A percentile compares a stretch with the other conserved stretches of the same genome.
Conservation (phyloP, 2,113 vertebrate species). For the Pyxicephalus adspersus region DNA sequence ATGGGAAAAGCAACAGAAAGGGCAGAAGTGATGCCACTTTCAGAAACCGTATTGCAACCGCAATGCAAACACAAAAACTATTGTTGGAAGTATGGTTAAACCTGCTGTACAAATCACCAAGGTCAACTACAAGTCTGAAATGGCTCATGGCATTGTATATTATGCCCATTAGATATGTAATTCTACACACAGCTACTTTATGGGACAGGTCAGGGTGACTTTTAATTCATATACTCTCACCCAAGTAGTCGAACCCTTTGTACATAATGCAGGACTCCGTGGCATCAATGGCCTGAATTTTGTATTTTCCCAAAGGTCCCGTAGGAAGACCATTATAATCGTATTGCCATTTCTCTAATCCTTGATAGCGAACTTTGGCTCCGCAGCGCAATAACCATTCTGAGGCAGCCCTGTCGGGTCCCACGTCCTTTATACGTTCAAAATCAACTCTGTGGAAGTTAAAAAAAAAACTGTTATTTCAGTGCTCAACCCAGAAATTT, state of each 20-base stretch:
- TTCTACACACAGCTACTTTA: too few species aligned
- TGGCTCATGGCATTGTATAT: too few species aligned
- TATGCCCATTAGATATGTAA: too few species aligned
- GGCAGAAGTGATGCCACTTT: too few species aligned
- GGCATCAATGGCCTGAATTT: conserved; percentile 89
- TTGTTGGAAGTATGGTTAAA: too few species aligned
- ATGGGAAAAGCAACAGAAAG: too few species aligned
- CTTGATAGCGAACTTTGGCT: conserved; percentile 82
- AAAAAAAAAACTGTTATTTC: not conserved
- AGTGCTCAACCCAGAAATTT: too few species aligned
- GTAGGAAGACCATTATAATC: conserved; percentile 92
- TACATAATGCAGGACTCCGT: conserved; percentile 95
- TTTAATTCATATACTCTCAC: conserved; percentile 68
- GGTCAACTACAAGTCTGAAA: too few species aligned
- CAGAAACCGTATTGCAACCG: too few species aligned
- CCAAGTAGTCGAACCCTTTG: conserved; percentile 88
- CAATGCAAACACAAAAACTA: too few species aligned
- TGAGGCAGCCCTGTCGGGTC: conserved; percentile 88
- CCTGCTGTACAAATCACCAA: too few species aligned
- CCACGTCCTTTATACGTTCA: conserved; percentile 83
- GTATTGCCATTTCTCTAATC: conserved; percentile 86
- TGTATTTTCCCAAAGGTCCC: conserved; percentile 80
- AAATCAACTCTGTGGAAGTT: conserved; percentile 83
- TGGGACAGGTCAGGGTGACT: too few species aligned
- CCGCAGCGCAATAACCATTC: conserved; percentile 97